Base-by-base conservation (phyloP, 2,113 vertebrate genomes). In the Athene noctua region DNA sequence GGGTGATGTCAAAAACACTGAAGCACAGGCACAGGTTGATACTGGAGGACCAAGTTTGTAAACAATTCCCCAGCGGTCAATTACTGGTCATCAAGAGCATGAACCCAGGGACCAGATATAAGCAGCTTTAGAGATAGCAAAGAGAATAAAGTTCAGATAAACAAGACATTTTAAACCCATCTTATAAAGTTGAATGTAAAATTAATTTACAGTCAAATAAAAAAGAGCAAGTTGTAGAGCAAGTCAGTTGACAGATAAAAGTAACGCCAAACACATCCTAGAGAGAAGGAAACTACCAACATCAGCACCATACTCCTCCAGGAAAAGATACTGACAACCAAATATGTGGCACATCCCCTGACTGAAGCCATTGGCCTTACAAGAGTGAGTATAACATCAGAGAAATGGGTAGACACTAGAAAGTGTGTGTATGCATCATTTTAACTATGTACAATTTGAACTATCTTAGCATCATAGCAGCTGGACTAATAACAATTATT, bases 321-420 rank as follows among this genome's bases (percentile, higher is more conserved):
- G 42, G 29, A 4, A 80, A 72, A 63, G 16, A 15, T 9, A 16
- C 10, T 49, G 47, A 23, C 14, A 58, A 2, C 6, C 44, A 21
- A 61, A 74, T 6, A 16, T 1, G 2, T 29, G 7, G 14, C 62
- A 26, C 58, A 15, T 83, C 9, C 15, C 27, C 22, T 40, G 29
- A 18, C 62, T 59, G 52, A 66, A 83, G 21, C 14, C 18, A 25
- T 14, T 49, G 6, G 6, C 25, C 44, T 80, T n/a, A 38, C 3
- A 8, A 52, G 6, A 47, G 6, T 25, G 16, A 71, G 2, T 0
- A 0, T 12, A 90, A 47, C 10, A 12, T 15, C n/a, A 42, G 42
- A 83, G 32, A 80, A 51, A 15, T 3, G 0, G 0, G 0, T 25
- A 30, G 26, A 42, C 29, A 20, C 4, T 70, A 54, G 20, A 62